A percentile compares a stretch with the other conserved stretches of the same genome.
phyloP scores from a whole-genome alignment of 2,797 vertebrate genomes.

The Microchirus variegatus region DNA sequence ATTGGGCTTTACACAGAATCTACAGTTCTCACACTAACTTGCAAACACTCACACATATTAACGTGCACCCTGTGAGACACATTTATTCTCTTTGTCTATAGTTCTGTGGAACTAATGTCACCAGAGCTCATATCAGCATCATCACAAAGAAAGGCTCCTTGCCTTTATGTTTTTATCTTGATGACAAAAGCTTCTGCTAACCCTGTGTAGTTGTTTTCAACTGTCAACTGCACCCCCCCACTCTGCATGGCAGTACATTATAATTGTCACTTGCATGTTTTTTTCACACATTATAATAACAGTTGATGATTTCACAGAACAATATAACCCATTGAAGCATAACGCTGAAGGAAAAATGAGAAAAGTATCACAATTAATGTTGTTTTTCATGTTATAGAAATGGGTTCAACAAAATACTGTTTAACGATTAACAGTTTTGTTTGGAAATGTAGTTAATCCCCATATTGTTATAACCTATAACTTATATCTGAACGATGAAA shows the following conservation, averaged over 20 bases:
- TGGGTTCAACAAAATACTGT: too few species aligned
- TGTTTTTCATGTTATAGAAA: too few species aligned
- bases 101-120: constrained; percentile 40
- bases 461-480: too few species aligned
- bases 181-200: constrained; percentile 63
- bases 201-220: constrained; percentile 39
- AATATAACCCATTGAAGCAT: neutral
- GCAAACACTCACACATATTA: constrained; percentile 28
- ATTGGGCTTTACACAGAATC: neutral
- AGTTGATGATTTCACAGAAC: constrained; percentile 38
- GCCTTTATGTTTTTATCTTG: constrained; percentile 49
- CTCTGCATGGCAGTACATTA: constrained; percentile 21
- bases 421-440: neutral
- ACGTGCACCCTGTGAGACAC: constrained; percentile 1
- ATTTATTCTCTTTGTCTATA: constrained; percentile 6
- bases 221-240: constrained; percentile 53
- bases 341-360: neutral
- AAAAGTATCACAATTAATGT: neutral
- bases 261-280: constrained; percentile 47
- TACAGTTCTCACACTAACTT: constrained; percentile 8
- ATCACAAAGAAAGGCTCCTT: constrained; percentile 44
- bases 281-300: constrained; percentile 27
- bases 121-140: constrained; percentile 29
- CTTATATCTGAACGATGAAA: too few species aligned
- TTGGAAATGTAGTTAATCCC: too few species aligned